A percentile compares a stretch with the other conserved stretches of the same genome.
Evolutionary conservation across 2,113 vertebrate species (phyloP).

Genomic region (Chaetodon auriga): DNA sequence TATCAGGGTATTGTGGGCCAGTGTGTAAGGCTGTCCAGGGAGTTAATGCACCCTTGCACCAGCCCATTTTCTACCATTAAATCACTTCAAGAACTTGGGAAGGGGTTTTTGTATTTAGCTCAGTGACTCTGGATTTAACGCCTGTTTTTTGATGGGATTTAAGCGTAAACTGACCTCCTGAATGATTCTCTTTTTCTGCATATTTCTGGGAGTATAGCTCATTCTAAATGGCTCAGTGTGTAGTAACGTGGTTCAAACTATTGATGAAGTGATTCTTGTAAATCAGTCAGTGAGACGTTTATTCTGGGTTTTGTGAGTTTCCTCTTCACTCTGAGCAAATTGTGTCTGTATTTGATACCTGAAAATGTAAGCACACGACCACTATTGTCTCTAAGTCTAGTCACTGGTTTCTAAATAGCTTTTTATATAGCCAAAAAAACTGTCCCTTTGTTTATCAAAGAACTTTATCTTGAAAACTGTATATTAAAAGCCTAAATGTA

Average conservation of each 20-base stretch:
- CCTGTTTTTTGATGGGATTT: slow-evolving; percentile 18
- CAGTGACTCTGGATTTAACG: not conserved
- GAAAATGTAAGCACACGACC: slow-evolving; percentile 79
- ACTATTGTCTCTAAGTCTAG: slow-evolving; percentile 78
- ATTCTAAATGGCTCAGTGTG: slow-evolving; percentile 82
- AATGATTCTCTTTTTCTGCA: slow-evolving; percentile 66
- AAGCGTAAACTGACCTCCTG: slow-evolving; percentile 59
- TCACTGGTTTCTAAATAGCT: slow-evolving; percentile 84
- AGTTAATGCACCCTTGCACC: slow-evolving; percentile 13
- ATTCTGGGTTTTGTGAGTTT: slow-evolving; percentile 76
- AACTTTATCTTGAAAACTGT: slow-evolving; percentile 82
- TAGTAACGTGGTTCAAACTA: slow-evolving; percentile 80
- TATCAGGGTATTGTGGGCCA: slow-evolving; percentile 33
- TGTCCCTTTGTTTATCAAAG: slow-evolving; percentile 84
- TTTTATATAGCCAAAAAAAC: slow-evolving; percentile 84
- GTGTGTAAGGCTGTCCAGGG: slow-evolving; percentile 37
- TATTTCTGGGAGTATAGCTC: slow-evolving; percentile 76
- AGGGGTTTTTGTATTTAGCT: not conserved
- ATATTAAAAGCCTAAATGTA: slow-evolving; percentile 82
- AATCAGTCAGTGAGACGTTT: slow-evolving; percentile 79
- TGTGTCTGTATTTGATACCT: slow-evolving; percentile 82
- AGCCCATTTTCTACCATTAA: not conserved
- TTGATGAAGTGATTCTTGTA: slow-evolving; percentile 84
- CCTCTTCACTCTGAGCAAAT: slow-evolving; percentile 73
- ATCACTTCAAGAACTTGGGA: not conserved